Evolutionary conservation across 2,888 invertebrate species (phyloP), one percentile per base, ranked within the genome.

Genomic region (Microctonus brassicae): DNA sequence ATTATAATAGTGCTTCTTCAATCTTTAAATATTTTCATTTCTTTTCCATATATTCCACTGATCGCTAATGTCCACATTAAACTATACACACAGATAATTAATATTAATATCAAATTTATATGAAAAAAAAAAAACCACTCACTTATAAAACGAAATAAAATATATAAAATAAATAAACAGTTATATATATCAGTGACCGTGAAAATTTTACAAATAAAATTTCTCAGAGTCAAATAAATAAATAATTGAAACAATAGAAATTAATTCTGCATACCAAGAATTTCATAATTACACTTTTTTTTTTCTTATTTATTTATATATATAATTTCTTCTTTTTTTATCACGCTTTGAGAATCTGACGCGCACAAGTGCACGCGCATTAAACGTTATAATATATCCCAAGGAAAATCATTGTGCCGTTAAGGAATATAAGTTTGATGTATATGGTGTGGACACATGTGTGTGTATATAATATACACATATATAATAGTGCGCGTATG

Each of bases 391-490:
- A n/a, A n/a, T n/a, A n/a, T n/a, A 64, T 20, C 52, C 42, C 47
- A 22, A 66, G 36, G 57, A 57, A 66, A 66, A 66, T 39, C 34
- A 55, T 39, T 55, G 66, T 66, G 55, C 66, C 66, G 66, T 66
- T 66, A 66, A 66, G 52, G 52, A 58, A 29, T 26, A 64, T 57
- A 55, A 66, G 20, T 55, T 36, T 20, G n/a, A n/a, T n/a, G 55
- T 34, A 17, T 11, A 64, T 22, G 47, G 17, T 17, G 17, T 47
- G 3, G 3, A 29, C 7, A 29, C 7, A 29, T 29, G 7, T 29
- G 7, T 29, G 7, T 29, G 7, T 29, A 29, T 29, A 29, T 29
- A 7, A 29, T 29, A 7, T n/a, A n/a, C n/a, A n/a, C 7, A 29
- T 29, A 29, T 29, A 4, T n/a, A n/a, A n/a, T n/a, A 1, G 47